Evolutionary conservation across 35 echinoderm and acorn worm genomes (phyloP).

Genomic region (Ptychodera flava): DNA sequence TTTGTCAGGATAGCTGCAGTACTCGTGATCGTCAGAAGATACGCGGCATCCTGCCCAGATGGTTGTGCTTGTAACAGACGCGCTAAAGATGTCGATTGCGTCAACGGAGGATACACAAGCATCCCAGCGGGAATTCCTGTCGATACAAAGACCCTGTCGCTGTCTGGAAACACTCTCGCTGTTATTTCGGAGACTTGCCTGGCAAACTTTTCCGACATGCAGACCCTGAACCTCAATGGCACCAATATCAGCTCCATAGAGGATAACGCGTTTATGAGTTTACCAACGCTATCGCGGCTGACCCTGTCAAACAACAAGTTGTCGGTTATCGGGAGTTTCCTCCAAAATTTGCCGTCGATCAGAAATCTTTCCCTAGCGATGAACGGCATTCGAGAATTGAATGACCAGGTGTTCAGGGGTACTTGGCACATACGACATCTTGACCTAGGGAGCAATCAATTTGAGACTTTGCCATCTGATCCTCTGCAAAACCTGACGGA

Average conservation of each 20-base stretch:
- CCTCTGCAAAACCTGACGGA: neutral
- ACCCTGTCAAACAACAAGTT: neutral
- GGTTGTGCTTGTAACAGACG: neutral
- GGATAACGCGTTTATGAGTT: neutral
- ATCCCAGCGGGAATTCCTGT: neutral
- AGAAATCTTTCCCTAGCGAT: neutral
- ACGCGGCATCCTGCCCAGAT: neutral
- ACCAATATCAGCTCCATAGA: neutral
- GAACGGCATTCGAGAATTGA: neutral
- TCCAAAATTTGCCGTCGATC: neutral
- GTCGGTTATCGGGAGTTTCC: neutral
- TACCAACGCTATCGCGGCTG: neutral
- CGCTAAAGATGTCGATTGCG: neutral
- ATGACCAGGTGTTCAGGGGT: neutral
- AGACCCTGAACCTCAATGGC: neutral
- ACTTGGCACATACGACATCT: neutral
- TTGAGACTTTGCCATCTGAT: neutral
- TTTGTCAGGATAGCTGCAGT: too few relatives aligned
- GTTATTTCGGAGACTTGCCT: neutral
- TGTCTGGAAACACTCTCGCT: neutral
- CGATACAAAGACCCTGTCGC: neutral
- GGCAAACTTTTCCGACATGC: neutral
- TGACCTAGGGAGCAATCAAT: neutral
- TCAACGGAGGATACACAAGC: neutral
- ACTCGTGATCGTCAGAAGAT: too few relatives aligned